Evolutionary conservation across 2,113 vertebrate genomes (phyloP).

Genomic region (Lonchura striata): DNA sequence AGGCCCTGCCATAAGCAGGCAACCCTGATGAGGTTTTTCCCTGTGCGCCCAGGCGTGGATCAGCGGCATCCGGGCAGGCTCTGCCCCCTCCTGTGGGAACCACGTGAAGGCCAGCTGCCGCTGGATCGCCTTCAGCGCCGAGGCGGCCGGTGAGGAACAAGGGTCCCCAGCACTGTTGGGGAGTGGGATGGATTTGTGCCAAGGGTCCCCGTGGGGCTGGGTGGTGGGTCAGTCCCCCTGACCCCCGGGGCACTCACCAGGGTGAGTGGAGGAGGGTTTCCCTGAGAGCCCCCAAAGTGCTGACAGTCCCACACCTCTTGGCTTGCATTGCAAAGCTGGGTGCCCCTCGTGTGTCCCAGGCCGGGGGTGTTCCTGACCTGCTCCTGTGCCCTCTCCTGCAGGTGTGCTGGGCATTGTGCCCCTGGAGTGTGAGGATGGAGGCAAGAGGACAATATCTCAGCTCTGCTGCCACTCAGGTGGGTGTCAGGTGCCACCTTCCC

Average conservation of each 20-base stretch:
- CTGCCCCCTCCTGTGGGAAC: constrained; percentile 76
- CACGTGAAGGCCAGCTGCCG: constrained; percentile 85
- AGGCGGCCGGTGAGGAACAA: constrained; percentile 78
- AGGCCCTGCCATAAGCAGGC: neutral
- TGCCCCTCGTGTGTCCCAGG: rapidly evolving
- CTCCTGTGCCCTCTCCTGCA: constrained; percentile 34
- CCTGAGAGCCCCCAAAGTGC: neutral
- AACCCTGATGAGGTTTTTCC: neutral
- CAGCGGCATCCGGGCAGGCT: constrained; percentile 74
- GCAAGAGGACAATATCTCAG: constrained; percentile 76
- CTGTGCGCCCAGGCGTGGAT: constrained; percentile 84
- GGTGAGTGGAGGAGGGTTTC: neutral
- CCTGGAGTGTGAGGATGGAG: constrained; percentile 73
- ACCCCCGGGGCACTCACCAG: rapidly evolving
- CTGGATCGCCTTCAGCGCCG: constrained; percentile 82
- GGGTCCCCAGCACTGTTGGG: neutral
- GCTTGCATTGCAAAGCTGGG: neutral
- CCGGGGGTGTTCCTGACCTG: neutral
- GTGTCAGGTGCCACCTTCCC: neutral
- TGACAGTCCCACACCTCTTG: neutral
- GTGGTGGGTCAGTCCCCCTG: neutral
- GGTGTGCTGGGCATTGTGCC: constrained; percentile 86
- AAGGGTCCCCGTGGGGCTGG: neutral
- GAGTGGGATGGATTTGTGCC: neutral
- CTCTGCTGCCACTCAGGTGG: constrained; percentile 91